phyloP scores from a whole-genome alignment of 2,797 vertebrate species.

The Zenarchopterus dispar region DNA sequence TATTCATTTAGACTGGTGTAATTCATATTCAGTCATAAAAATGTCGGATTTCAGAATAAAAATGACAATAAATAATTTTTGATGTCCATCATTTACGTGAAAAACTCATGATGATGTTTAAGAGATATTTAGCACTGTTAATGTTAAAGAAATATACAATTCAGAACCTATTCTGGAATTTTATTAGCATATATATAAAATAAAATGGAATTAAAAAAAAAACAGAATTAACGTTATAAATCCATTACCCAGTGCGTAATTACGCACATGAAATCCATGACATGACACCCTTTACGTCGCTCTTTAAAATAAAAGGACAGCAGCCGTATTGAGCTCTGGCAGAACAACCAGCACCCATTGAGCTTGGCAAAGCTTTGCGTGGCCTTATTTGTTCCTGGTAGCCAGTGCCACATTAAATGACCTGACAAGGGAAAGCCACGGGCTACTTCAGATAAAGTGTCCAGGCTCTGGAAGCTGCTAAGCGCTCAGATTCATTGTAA shows the following conservation, averaged over 20 bases:
- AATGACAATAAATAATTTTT: not conserved
- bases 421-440: conserved; percentile 75
- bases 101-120: too few relatives aligned
- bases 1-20: not conserved
- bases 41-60: not conserved
- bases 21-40: not conserved
- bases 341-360: conserved; percentile 53
- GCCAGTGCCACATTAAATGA: conserved; percentile 75
- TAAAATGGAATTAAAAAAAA: not conserved
- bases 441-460: conserved; percentile 79
- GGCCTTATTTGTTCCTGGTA: conserved; percentile 66
- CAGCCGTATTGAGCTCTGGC: conserved; percentile 49
- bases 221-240: not conserved
- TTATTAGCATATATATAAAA: not conserved
- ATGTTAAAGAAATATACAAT: too few relatives aligned
- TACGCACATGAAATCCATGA: conserved; percentile 40
- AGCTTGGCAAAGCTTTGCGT: conserved; percentile 49
- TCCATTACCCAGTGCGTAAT: conserved; percentile 45
- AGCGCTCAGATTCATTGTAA: conserved; percentile 77
- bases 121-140: too few relatives aligned
- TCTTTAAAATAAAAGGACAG: conserved; percentile 41
- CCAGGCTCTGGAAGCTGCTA: conserved; percentile 71
- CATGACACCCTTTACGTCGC: conserved; percentile 3
- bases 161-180: too few relatives aligned
- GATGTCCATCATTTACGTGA: not conserved